Evolutionary conservation across 1,140 invertebrate genomes (phyloP).

Genomic region (Leptestheria dahalacensis): DNA sequence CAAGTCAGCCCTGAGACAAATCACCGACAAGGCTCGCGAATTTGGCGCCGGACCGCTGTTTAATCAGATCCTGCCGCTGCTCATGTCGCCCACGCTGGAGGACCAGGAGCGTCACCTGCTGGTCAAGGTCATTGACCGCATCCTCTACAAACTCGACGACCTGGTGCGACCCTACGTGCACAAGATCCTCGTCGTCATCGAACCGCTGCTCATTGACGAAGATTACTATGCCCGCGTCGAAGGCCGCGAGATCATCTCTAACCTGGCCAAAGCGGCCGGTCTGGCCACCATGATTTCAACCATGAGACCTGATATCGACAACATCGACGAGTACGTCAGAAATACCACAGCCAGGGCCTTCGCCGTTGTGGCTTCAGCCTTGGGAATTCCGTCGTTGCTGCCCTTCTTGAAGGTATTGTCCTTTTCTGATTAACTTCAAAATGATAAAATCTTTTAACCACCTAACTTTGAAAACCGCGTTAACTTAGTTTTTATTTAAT

Average conservation of each 20-base stretch:
- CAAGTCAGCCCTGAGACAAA: conserved; percentile 91
- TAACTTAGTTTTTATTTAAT: no score
- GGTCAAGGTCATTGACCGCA: conserved; percentile 98
- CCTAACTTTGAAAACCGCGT: no score
- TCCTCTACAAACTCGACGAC: conserved; percentile 97
- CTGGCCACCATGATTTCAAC: conserved; percentile 99
- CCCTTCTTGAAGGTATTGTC: conserved; percentile 72
- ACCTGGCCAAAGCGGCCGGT: conserved; percentile 98
- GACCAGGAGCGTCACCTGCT: conserved; percentile 97
- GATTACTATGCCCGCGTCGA: conserved; percentile 99
- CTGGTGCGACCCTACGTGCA: conserved; percentile 97
- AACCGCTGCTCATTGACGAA: conserved; percentile 96
- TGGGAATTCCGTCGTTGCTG: conserved; percentile 92
- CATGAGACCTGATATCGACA: conserved; percentile 99
- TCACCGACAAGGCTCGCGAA: conserved; percentile 95
- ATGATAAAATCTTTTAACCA: no score
- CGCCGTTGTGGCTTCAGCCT: conserved; percentile 94
- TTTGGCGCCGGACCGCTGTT: conserved; percentile 97
- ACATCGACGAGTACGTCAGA: conserved; percentile 98
- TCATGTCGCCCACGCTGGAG: conserved; percentile 98
- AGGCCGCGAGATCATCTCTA: conserved; percentile 98
- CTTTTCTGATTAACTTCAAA: no score
- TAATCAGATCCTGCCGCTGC: conserved; percentile 93
- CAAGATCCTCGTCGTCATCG: conserved; percentile 98
- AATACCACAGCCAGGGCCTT: conserved; percentile 98